Evolutionary conservation across 64 coral and sea anemone genomes (phyloP).

Genomic region (Stichodactyla mertensii): DNA sequence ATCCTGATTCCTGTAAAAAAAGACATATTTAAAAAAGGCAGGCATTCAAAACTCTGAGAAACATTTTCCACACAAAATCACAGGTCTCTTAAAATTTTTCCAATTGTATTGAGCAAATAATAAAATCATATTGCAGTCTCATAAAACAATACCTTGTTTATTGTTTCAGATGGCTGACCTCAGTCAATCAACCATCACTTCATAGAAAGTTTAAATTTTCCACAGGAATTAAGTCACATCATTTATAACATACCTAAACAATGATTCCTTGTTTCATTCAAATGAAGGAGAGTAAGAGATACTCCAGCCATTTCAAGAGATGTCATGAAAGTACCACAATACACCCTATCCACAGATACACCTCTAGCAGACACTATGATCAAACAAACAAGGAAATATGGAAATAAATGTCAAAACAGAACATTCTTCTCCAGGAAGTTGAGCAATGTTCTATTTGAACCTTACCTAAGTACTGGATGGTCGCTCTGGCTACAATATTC

Average conservation of each 20-base stretch:
- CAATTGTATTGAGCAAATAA: no score
- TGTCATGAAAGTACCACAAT: conserved; percentile 87
- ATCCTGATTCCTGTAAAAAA: no score
- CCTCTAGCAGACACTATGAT: conserved; percentile 28
- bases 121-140: no score
- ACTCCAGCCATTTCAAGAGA: conserved; percentile 97
- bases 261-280: conserved; percentile 60
- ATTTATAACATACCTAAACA: conserved; percentile 51
- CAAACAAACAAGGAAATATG: not conserved
- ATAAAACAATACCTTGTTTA: no score
- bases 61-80: no score
- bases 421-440: not conserved
- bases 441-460: not conserved
- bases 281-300: conserved; percentile 73
- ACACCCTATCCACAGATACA: conserved; percentile 73
- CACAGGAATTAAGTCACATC: not conserved
- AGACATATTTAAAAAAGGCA: no score
- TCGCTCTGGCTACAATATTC: conserved; percentile 77
- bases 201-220: not conserved
- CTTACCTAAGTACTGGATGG: conserved; percentile 84
- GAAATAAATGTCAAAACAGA: no score
- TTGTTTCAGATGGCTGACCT: no score
- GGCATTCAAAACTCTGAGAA: no score
- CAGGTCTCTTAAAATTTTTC: no score
- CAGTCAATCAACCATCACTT: no score